Base-by-base conservation (phyloP, 2,113 vertebrate genomes). In the Tachuris rubrigastra region DNA sequence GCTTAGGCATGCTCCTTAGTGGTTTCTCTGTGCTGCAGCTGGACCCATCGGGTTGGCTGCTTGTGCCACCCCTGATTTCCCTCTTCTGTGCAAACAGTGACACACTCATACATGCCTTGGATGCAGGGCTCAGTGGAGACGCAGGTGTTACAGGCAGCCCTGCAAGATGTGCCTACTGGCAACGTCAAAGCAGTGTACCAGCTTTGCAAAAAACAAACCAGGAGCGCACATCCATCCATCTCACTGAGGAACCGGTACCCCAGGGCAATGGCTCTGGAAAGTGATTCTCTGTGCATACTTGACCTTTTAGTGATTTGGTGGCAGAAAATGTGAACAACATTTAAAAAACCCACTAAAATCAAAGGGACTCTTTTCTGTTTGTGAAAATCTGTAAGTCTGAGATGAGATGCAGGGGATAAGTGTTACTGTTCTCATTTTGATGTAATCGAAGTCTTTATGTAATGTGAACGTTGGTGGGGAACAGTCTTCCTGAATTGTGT, bases 391-490 rank as follows among this genome's bases (percentile, higher is more conserved):
- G 50, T 58, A 80, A 66, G 37, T 37, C n/a, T 66, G 67, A 77
- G 42, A 83, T 66, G 67, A 77, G 42, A 83, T 66, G 12, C 41
- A 66, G 33, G 14, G 31, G 2, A 0, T 33, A 68, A 85, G 78
- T n/a, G 39, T 67, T 74, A 15, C 39, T 35, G 33, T 90, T 82
- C 50, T 80, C 31, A 42, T 85, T 94, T 76, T 50, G 71, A 19
- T 63, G 27, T 71, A 59, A 67, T 50, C 47, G 53, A 93, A 73
- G 46, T 27, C 37, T 86, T 96, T 92, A 94, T 92, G 73, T 89
- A 95, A 85, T 52, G 31, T 55, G 72, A 59, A 60, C 10, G 19
- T 87, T 95, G 92, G 95, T 91, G 86, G 83, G 42, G 19, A 97
- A 21, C 91, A 78, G 56, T 31, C 35, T 90, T 84, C 72, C 65